Conservation (phyloP, 2,888 invertebrate genomes). For the Plutella xylostella region DNA sequence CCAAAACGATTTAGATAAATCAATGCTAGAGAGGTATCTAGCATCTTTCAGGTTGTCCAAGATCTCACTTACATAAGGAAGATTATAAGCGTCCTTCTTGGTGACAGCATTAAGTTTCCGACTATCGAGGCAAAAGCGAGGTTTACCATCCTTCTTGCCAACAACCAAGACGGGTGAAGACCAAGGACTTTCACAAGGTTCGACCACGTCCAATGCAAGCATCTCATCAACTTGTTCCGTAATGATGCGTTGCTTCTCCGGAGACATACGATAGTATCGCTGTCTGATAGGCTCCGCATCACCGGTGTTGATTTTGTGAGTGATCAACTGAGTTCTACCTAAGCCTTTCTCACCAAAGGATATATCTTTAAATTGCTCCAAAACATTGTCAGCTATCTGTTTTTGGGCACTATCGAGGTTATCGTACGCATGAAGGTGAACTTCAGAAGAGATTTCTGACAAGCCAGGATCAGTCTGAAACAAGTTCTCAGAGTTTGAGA, state of each 20-base stretch:
- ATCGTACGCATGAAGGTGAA: conserved; percentile 6
- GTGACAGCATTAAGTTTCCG: conserved; percentile 14
- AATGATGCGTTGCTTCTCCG: conserved; percentile 15
- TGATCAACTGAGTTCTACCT: conserved; percentile 18
- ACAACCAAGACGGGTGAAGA: conserved; percentile 16
- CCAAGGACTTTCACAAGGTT: conserved; percentile 19
- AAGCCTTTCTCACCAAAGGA: conserved; percentile 15
- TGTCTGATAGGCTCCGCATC: conserved; percentile 20
- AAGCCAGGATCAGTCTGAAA: not conserved
- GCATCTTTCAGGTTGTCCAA: conserved; percentile 15
- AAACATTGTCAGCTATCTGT: conserved; percentile 9
- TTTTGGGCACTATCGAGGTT: conserved; percentile 8
- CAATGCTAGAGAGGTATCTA: conserved; percentile 11
- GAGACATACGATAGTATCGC: conserved; percentile 17
- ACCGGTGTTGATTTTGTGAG: conserved; percentile 21
- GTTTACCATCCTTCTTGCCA: conserved; percentile 14
- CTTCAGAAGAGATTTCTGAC: not conserved
- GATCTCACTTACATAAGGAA: conserved; percentile 1
- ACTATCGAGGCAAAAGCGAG: conserved; percentile 18
- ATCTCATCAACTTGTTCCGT: not conserved
- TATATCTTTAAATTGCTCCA: conserved; percentile 14
- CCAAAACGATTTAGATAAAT: conserved; percentile 2
- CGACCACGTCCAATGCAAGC: not conserved
- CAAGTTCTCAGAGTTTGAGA: not conserved
- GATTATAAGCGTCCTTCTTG: conserved; percentile 4